Percentiles rank a stretch among this genome's conserved stretches.
Evolutionary conservation across 2,888 invertebrate genomes (phyloP).

Genomic region (Phalera bucephala): DNA sequence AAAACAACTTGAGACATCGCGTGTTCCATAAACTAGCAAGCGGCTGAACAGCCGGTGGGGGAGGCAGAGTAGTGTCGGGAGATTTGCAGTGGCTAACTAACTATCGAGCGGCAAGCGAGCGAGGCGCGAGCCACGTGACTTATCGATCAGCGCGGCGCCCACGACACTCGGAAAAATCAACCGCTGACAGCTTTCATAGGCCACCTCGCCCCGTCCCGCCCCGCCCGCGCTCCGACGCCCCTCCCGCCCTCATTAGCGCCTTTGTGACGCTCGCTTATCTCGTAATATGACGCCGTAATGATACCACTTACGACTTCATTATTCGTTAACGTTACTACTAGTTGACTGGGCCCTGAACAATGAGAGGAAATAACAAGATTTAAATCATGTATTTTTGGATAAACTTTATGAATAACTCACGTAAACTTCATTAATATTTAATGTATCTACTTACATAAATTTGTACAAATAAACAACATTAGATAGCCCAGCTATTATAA

Average conservation of each 20-base stretch:
- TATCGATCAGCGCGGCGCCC: slow-evolving; percentile 80
- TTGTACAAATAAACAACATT: too few relatives aligned
- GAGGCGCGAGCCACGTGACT: slow-evolving; percentile 74
- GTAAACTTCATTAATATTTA: too few relatives aligned
- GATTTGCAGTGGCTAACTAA: slow-evolving; percentile 75
- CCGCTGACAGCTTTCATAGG: slow-evolving; percentile 81
- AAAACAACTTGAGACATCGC: slow-evolving; percentile 2
- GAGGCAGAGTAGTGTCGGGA: slow-evolving; percentile 62
- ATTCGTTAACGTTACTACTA: slow-evolving; percentile 41
- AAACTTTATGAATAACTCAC: slow-evolving; percentile 14
- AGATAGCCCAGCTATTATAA: too few relatives aligned
- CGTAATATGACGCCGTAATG: slow-evolving; percentile 74
- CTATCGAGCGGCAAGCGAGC: slow-evolving; percentile 61
- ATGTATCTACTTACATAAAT: too few relatives aligned
- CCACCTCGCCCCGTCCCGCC: slow-evolving; percentile 49
- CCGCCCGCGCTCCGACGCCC: slow-evolving; percentile 26
- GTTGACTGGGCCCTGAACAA: slow-evolving; percentile 6
- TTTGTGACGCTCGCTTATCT: slow-evolving; percentile 80
- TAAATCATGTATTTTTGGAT: slow-evolving; percentile 13
- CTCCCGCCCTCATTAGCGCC: slow-evolving; percentile 78
- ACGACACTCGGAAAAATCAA: slow-evolving; percentile 83
- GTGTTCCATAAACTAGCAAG: slow-evolving; percentile 28
- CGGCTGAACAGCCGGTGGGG: slow-evolving; percentile 27
- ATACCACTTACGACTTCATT: slow-evolving; percentile 70
- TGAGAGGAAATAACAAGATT: slow-evolving; percentile 1